A percentile compares a stretch with the other conserved stretches of the same genome.
Conservation (phyloP, 1,140 invertebrate species). For the Dufourea novaeangliae region DNA sequence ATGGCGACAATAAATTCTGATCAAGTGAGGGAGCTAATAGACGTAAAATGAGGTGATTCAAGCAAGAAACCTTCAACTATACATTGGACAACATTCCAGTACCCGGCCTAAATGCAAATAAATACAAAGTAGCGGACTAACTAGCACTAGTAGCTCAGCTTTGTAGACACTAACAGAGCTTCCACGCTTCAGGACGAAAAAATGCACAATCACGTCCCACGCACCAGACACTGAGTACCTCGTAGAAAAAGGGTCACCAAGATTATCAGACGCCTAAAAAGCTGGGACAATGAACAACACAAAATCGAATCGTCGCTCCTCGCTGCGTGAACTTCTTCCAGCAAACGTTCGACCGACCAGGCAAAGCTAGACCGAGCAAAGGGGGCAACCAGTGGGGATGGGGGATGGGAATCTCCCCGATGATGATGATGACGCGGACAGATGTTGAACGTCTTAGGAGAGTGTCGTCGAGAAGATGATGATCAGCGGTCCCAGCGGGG, state of each 20-base stretch:
- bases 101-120: too few relatives aligned
- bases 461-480: neutral
- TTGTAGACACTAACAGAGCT: too few relatives aligned
- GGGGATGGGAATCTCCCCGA: neutral
- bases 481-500: conserved; percentile 17
- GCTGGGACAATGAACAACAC: conserved; percentile 4
- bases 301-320: neutral
- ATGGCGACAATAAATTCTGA: too few relatives aligned
- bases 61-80: too few relatives aligned
- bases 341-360: neutral
- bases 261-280: neutral
- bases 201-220: neutral
- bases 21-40: too few relatives aligned
- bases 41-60: too few relatives aligned
- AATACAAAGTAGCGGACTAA: too few relatives aligned
- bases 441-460: neutral
- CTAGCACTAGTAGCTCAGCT: too few relatives aligned
- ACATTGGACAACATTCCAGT: too few relatives aligned
- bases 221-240: neutral
- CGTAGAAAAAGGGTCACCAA: neutral
- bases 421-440: neutral
- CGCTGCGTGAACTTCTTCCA: neutral
- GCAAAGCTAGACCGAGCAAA: neutral
- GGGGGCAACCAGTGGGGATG: neutral
- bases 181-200: too few relatives aligned